These are phyloP conservation scores for Hiodon alosoides DNA, from an alignment of 2,113 vertebrate species.

Conservation along the genomic window DNA sequence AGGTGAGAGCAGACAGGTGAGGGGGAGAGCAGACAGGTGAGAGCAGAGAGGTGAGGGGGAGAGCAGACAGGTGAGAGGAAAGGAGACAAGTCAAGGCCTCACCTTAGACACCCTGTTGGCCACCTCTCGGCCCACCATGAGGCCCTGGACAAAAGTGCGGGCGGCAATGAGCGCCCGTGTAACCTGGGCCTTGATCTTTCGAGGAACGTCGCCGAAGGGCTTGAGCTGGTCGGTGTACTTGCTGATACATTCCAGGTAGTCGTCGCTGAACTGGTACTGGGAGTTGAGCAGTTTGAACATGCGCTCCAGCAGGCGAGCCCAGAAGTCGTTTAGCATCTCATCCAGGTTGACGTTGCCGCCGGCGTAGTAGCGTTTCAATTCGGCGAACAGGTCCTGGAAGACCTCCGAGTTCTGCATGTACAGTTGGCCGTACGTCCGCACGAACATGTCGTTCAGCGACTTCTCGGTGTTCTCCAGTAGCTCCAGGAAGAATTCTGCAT, in stretches of 20 bases:
- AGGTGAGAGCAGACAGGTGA: too few species aligned
- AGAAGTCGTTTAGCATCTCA: constrained; percentile 81
- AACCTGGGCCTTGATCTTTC: constrained; percentile 89
- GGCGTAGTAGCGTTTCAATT: constrained; percentile 75
- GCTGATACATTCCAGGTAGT: constrained; percentile 83
- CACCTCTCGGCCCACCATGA: constrained; percentile 89
- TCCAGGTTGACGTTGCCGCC: constrained; percentile 79
- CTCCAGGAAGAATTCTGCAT: constrained; percentile 74
- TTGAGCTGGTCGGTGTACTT: constrained; percentile 95
- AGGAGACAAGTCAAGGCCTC: too few species aligned
- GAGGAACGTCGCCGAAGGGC: constrained; percentile 90
- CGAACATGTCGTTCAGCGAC: constrained; percentile 79
- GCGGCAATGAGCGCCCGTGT: constrained; percentile 89
- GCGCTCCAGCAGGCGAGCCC: constrained; percentile 75
- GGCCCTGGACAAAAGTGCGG: constrained; percentile 90
- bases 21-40: too few species aligned
- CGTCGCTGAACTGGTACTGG: constrained; percentile 72
- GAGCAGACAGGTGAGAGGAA: too few species aligned
- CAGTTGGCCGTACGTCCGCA: constrained; percentile 73
- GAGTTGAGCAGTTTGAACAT: constrained; percentile 85
- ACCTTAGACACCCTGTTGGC: constrained; percentile 94
- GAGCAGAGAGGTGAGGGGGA: too few species aligned
- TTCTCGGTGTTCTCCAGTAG: constrained; percentile 76
- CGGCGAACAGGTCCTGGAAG: constrained; percentile 77
- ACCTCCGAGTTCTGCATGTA: constrained; percentile 83